These are phyloP conservation scores for Porites lobata DNA, from an alignment of 92 coral and sea anemone species.

Conservation along the genomic window DNA sequence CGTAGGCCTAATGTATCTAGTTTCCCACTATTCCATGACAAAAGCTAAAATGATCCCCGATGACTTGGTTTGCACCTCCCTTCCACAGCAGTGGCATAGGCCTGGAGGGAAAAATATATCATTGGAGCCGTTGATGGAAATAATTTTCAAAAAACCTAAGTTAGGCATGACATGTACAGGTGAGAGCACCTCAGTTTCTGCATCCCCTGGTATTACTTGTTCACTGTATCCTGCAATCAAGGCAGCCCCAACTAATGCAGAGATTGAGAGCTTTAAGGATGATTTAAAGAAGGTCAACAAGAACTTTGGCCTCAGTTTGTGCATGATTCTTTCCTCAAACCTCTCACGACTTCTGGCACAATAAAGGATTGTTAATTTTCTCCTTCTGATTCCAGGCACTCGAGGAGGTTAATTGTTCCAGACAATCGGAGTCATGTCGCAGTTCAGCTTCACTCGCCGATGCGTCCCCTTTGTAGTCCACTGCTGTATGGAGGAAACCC, in stretches of 20 bases:
- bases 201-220: conserved; percentile 49
- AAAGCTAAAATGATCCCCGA: too few relatives aligned
- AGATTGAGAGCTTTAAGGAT: conserved; percentile 39
- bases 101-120: conserved; percentile 43
- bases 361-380: too few relatives aligned
- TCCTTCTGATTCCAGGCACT: too few relatives aligned
- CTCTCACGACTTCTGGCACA: too few relatives aligned
- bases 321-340: background rate
- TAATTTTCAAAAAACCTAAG: conserved; percentile 51
- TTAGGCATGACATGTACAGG: background rate
- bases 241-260: conserved; percentile 30
- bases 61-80: conserved; percentile 27
- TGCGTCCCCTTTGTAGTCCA: too few relatives aligned
- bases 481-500: too few relatives aligned
- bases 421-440: too few relatives aligned
- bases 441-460: too few relatives aligned
- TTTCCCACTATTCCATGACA: too few relatives aligned
- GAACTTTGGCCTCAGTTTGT: conserved; percentile 49
- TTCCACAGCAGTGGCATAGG: conserved; percentile 67
- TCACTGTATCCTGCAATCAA: conserved; percentile 47
- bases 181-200: too few relatives aligned
- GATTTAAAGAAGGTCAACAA: conserved; percentile 44
- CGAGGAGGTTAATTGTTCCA: too few relatives aligned
- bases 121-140: conserved; percentile 61
- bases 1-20: too few relatives aligned